Conservation (phyloP, 2,113 vertebrate genomes). For the Podocnemis expansa region DNA sequence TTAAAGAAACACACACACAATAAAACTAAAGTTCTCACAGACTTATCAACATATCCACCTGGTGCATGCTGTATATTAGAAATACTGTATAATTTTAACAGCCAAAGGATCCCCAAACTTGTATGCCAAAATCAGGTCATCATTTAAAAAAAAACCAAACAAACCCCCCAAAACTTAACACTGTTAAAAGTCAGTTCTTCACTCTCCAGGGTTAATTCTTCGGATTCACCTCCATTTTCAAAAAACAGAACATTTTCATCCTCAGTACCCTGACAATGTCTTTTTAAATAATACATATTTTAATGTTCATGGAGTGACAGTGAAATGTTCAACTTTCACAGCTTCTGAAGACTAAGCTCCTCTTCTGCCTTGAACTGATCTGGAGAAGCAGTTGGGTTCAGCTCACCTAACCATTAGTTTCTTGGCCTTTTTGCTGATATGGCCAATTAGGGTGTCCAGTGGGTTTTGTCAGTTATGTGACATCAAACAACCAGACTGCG, state of each 20-base stretch:
- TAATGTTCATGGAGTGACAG: background rate
- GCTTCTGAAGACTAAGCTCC: background rate
- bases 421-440: conserved; percentile 7
- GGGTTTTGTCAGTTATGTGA: background rate
- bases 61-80: background rate
- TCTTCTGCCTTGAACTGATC: background rate
- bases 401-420: conserved; percentile 24
- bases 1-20: background rate
- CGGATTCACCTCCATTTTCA: background rate
- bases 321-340: background rate
- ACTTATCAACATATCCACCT: background rate
- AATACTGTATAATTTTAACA: background rate
- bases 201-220: background rate
- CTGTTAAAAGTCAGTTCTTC: background rate
- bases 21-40: background rate
- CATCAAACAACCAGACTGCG: background rate
- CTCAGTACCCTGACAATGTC: background rate
- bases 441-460: background rate
- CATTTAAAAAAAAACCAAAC: background rate
- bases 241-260: background rate
- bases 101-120: background rate
- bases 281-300: background rate
- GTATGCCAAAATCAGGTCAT: background rate
- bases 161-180: background rate
- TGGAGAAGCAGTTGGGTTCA: background rate